Evolutionary conservation across 1,140 invertebrate species (phyloP), one percentile per base, ranked within the genome.

Genomic region (Diabrotica virgifera): DNA sequence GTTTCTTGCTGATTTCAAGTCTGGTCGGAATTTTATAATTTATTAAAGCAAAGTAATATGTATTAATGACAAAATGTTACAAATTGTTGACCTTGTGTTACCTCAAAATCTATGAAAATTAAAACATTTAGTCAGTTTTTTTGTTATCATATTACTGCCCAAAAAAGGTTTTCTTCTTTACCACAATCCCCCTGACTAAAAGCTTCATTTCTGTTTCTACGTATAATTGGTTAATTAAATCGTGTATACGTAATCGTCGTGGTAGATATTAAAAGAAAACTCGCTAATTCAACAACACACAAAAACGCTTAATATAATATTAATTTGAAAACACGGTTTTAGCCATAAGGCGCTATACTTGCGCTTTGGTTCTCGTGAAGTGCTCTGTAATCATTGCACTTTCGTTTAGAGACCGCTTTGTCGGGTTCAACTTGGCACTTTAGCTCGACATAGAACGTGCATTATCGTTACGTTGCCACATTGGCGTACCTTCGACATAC

Each of bases 261-360:
- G n/a, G 40, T 46, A 4, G n/a, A 46, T 46, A 46, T 46, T 46
- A 46, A 46, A 46, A 46, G n/a, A 46, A 46, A 46, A 46, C 8
- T 46, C 40, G 8, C 40, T 46, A 46, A 46, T 46, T 46, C 40
- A 46, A 46, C 55, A 57, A 57, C 55, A 36, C 5, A 57, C 35
- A 57, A 57, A 37, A 36, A 24, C 55, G 55, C 55, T 37, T 57
- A 57, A 57, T 57, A 57, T 35, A 57, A 36, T 57, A 57, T 57
- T 57, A 57, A 57, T 57, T 57, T 57, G 55, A 36, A 57, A 57
- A 57, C 55, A 57, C 55, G 55, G 55, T 57, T 57, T 36, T 46
- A 6, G 55, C 36, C 55, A 57, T 57, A 57, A 57, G 55, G 55
- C 55, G 55, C 40, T 8, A 10, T 46, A 10, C 40, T 24, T 46